These are phyloP conservation scores for Drosophila sturtevanti DNA, from an alignment of 1,140 invertebrate species.

Conservation along the genomic window DNA sequence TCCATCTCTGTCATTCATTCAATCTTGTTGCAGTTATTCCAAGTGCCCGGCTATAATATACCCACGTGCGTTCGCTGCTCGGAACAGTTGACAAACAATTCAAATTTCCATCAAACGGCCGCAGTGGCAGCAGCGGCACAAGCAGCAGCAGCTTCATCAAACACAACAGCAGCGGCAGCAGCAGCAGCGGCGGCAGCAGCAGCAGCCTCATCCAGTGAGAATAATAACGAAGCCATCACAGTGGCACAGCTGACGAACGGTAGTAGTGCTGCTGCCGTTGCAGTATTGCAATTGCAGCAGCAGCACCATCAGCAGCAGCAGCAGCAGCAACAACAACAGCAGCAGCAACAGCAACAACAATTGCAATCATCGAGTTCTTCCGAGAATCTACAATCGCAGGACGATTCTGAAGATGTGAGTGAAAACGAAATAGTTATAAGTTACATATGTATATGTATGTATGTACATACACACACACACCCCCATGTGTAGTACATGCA, in stretches of 20 bases:
- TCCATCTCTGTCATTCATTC: constrained; percentile 23
- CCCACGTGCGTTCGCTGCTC: constrained; percentile 82
- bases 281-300: constrained; percentile 56
- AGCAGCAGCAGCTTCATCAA: constrained; percentile 35
- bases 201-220: constrained; percentile 42
- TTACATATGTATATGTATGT: neutral
- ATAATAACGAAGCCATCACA: constrained; percentile 47
- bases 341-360: constrained; percentile 68
- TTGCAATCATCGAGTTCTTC: constrained; percentile 81
- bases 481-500: neutral
- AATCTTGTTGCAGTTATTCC: constrained; percentile 71
- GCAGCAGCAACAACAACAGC: constrained; percentile 61
- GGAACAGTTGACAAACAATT: constrained; percentile 80
- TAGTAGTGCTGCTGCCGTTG: constrained; percentile 54
- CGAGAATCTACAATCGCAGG: constrained; percentile 81
- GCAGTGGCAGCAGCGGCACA: constrained; percentile 49
- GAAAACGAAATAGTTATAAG: neutral
- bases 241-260: constrained; percentile 61
- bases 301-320: constrained; percentile 62
- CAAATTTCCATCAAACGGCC: constrained; percentile 76
- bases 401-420: constrained; percentile 81
- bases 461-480: neutral
- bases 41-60: constrained; percentile 82
- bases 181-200: constrained; percentile 53
- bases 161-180: constrained; percentile 48